phyloP scores from a whole-genome alignment of 2,113 vertebrate genomes.

The Elanus axillaris region DNA sequence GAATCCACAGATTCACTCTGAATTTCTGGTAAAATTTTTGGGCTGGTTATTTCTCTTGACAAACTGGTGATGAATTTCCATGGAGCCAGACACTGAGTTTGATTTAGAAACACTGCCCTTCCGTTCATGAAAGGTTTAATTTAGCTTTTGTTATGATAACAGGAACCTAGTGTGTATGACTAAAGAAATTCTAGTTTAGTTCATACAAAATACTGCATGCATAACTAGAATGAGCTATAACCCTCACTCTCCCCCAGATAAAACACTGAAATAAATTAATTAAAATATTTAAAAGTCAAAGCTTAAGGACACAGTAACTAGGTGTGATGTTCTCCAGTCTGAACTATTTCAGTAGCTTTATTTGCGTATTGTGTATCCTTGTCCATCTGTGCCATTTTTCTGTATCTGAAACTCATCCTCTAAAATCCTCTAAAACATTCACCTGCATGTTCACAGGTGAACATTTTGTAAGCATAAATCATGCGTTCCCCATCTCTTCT shows the following conservation, averaged over 20 bases:
- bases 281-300: neutral
- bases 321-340: neutral
- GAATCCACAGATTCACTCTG: neutral
- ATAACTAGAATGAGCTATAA: neutral
- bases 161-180: neutral
- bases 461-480: neutral
- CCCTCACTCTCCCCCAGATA: neutral
- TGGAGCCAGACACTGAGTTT: neutral
- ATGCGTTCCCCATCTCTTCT: neutral
- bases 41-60: neutral
- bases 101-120: constrained; percentile 4
- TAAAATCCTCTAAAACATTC: neutral
- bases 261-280: neutral
- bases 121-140: neutral
- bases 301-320: neutral
- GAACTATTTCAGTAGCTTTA: neutral
- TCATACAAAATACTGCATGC: neutral
- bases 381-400: neutral
- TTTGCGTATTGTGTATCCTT: neutral
- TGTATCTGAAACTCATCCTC: neutral
- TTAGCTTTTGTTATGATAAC: neutral
- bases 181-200: neutral
- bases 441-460: neutral
- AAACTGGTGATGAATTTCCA: constrained; percentile 20
- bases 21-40: constrained; percentile 14